Conservation (phyloP, 2,113 vertebrate species). For the Callipepla californica region DNA sequence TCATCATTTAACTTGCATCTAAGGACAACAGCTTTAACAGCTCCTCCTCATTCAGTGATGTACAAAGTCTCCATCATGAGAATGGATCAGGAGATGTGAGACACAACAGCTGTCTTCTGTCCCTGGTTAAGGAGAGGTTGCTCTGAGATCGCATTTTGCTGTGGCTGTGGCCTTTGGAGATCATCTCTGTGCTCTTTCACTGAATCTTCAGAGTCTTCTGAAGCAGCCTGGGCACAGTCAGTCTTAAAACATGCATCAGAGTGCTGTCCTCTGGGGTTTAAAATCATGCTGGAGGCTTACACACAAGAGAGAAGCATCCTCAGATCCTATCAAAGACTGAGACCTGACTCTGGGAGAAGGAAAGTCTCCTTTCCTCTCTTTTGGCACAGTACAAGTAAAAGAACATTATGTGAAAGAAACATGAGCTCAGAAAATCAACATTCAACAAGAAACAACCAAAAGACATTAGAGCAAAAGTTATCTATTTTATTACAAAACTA, state of each 20-base stretch:
- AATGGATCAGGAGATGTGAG: neutral
- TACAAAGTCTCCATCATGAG: neutral
- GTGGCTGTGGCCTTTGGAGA: neutral
- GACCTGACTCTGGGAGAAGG: neutral
- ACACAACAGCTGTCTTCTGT: neutral
- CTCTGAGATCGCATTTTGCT: neutral
- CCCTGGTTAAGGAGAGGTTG: neutral
- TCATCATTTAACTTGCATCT: neutral
- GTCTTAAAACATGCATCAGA: neutral
- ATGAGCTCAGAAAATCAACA: neutral
- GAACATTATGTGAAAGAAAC: neutral
- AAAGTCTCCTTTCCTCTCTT: neutral
- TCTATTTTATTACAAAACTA: conserved; percentile 73
- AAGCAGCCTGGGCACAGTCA: neutral
- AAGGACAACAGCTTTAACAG: neutral
- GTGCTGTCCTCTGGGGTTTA: neutral
- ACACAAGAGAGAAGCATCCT: neutral
- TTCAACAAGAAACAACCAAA: conserved; percentile 17
- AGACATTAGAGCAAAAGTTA: conserved; percentile 25
- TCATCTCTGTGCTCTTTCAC: neutral
- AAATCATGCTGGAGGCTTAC: neutral
- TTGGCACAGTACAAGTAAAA: neutral
- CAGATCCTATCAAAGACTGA: neutral
- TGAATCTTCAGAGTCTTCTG: neutral
- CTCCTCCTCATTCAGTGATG: neutral